Evolutionary conservation across 2,888 invertebrate species (phyloP).

Genomic region (Drosophila kuntzei): DNA sequence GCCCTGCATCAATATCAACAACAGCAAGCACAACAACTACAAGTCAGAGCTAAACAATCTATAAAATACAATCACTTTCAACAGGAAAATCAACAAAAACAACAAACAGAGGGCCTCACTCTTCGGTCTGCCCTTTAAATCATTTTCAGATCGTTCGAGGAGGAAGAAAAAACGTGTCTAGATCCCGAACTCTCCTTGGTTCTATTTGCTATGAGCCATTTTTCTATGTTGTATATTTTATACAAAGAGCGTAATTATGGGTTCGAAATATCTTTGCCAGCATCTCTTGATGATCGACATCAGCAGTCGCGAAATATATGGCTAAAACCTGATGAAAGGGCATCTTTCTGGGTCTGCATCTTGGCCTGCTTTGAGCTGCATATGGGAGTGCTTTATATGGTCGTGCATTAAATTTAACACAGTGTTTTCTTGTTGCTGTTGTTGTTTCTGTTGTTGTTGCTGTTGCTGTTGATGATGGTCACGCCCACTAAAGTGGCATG

Average conservation of each 20-base stretch:
- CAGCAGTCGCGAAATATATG: constrained; percentile 52
- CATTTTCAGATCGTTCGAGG: constrained; percentile 54
- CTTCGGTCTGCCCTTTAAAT: constrained; percentile 68
- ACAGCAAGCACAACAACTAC: constrained; percentile 19
- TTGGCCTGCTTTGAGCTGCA: constrained; percentile 27
- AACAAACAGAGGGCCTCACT: constrained; percentile 15
- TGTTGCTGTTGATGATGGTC: constrained; percentile 30
- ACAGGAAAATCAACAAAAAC: constrained; percentile 54
- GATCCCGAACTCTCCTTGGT: constrained; percentile 27
- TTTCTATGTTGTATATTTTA: constrained; percentile 43
- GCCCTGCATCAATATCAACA: constrained; percentile 32
- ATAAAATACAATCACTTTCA: constrained; percentile 70
- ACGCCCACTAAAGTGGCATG: constrained; percentile 73
- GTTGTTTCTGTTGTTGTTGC: constrained; percentile 4
- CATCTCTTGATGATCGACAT: constrained; percentile 69
- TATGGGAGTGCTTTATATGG: constrained; percentile 53
- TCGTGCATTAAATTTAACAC: constrained; percentile 75
- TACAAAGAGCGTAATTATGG: constrained; percentile 65
- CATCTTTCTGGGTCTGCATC: constrained; percentile 34
- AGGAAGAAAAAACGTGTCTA: constrained; percentile 53
- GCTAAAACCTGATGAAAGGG: constrained; percentile 65
- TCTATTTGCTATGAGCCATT: constrained; percentile 30
- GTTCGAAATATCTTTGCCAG: constrained; percentile 63
- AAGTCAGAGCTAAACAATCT: constrained; percentile 59
- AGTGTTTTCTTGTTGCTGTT: constrained; percentile 35